Evolutionary conservation across 1,140 invertebrate species (phyloP).

Genomic region (Araneus ventricosus): DNA sequence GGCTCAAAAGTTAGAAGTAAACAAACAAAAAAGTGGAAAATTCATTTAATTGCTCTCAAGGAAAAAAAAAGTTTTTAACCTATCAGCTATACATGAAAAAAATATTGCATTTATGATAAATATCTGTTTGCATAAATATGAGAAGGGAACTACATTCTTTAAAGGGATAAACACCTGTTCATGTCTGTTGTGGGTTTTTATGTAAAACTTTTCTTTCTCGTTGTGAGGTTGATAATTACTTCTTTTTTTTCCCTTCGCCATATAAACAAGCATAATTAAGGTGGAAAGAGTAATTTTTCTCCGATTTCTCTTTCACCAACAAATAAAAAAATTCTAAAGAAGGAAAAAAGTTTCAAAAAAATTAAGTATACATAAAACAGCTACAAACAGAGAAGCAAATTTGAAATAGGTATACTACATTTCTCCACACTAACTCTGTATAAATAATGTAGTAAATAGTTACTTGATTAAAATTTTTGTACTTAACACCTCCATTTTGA

Average conservation of each 20-base stretch:
- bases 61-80: too few relatives aligned
- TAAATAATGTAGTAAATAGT: too few relatives aligned
- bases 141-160: not conserved
- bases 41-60: too few relatives aligned
- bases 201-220: not conserved
- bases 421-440: too few relatives aligned
- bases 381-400: not conserved
- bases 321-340: not conserved
- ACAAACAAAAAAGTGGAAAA: too few relatives aligned
- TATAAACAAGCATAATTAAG: slow-evolving; percentile 5
- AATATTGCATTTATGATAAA: too few relatives aligned
- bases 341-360: not conserved
- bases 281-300: not conserved
- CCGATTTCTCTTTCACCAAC: not conserved
- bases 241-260: not conserved
- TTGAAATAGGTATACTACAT: too few relatives aligned
- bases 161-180: not conserved
- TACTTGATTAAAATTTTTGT: not conserved
- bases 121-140: too few relatives aligned
- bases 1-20: too few relatives aligned
- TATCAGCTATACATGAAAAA: too few relatives aligned
- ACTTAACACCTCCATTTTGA: too few relatives aligned
- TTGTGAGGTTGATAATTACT: not conserved
- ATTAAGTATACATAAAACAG: not conserved
- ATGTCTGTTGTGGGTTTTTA: not conserved